These are phyloP conservation scores for Cerastis rubricosa DNA, from an alignment of 2,888 invertebrate genomes.

Conservation along the genomic window DNA sequence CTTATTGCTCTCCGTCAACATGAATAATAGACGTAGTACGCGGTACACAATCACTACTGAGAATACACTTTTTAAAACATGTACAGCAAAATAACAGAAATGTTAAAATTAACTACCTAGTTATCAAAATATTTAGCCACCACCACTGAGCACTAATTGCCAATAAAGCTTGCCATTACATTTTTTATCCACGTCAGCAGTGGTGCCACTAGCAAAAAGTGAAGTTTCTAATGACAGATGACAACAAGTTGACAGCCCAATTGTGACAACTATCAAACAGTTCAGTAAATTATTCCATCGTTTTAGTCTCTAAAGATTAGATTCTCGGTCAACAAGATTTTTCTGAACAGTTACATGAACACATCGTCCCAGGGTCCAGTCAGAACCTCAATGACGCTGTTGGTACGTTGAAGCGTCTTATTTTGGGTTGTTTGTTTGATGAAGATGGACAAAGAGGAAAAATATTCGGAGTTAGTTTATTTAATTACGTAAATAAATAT, in stretches of 20 bases:
- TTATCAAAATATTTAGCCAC: constrained; percentile 81
- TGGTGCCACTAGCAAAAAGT: constrained; percentile 34
- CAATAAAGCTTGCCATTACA: constrained; percentile 67
- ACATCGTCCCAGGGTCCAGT: background rate
- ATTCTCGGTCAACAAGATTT: background rate
- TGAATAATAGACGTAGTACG: constrained; percentile 73
- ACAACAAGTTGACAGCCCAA: constrained; percentile 8
- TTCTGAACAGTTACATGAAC: background rate
- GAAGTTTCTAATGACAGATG: constrained; percentile 32
- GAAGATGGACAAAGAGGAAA: too few species aligned
- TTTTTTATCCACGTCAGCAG: constrained; percentile 74
- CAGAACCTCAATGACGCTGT: too few species aligned
- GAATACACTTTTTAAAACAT: constrained; percentile 56
- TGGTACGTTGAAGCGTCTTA: too few species aligned
- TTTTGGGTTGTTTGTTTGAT: too few species aligned
- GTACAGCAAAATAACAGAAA: constrained; percentile 47
- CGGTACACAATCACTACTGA: constrained; percentile 57
- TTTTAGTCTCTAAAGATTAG: background rate
- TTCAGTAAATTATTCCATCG: background rate
- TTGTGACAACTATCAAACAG: background rate
- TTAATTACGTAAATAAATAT: too few species aligned
- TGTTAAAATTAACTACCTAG: constrained; percentile 47
- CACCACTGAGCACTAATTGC: constrained; percentile 79
- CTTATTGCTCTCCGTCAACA: constrained; percentile 81
- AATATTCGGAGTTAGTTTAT: too few species aligned